Evolutionary conservation across 1,140 invertebrate genomes (phyloP).

Genomic region (Calosoma granatense): DNA sequence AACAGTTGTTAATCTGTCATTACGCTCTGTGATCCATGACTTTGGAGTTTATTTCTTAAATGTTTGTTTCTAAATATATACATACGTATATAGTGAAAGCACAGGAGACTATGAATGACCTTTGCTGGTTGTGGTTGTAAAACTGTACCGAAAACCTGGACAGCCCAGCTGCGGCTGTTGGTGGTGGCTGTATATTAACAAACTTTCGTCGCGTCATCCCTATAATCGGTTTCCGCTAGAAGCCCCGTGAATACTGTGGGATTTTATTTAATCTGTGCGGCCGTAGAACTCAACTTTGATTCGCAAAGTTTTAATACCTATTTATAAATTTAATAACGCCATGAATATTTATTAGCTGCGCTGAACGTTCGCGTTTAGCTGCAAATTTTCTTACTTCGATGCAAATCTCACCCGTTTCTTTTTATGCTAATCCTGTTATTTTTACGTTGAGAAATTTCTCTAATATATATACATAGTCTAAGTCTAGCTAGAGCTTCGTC

Average conservation of each 20-base stretch:
- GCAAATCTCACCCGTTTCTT: not conserved
- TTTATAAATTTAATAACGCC: constrained; percentile 9
- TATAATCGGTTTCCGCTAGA: constrained; percentile 1
- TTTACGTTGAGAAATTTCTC: not conserved
- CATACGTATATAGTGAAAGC: no score
- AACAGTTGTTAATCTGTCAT: no score
- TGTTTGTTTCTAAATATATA: no score
- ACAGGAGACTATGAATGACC: no score
- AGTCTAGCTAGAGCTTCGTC: no score
- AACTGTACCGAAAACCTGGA: no score
- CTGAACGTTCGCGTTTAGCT: not conserved
- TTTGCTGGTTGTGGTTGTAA: no score
- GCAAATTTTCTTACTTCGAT: not conserved
- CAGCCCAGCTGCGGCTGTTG: no score
- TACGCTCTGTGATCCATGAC: no score
- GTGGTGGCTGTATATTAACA: not conserved
- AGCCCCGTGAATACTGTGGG: constrained; percentile 5
- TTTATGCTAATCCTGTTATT: constrained; percentile 4
- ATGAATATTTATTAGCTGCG: constrained; percentile 4
- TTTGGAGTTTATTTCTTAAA: no score
- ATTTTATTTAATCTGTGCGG: constrained; percentile 9
- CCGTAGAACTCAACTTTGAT: constrained; percentile 3
- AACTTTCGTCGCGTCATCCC: constrained; percentile 7
- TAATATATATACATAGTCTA: not conserved
- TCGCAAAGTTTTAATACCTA: constrained; percentile 9